Conservation (phyloP, 1,140 invertebrate genomes). For the Drosophila elegans region DNA sequence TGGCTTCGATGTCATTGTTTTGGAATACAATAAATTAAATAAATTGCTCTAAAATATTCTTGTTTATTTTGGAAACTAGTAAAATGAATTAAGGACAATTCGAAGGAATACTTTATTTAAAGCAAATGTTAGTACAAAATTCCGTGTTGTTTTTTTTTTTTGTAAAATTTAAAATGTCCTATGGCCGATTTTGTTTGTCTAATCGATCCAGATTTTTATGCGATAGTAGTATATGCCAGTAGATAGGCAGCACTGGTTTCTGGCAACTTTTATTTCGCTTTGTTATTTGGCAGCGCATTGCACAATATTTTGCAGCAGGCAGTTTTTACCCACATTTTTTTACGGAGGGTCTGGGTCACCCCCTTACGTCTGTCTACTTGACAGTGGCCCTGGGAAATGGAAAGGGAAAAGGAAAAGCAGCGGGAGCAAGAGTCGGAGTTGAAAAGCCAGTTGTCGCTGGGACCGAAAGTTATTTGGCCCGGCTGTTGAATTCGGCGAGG, state of each 20-base stretch:
- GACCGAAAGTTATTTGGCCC: slow-evolving; percentile 59
- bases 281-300: slow-evolving; percentile 75
- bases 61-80: too few relatives aligned
- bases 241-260: slow-evolving; percentile 7
- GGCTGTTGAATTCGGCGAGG: slow-evolving; percentile 11
- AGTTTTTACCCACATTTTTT: slow-evolving; percentile 35
- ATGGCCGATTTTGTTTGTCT: not conserved
- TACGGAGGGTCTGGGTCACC: not conserved
- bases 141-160: too few relatives aligned
- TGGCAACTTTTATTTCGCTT: slow-evolving; percentile 40
- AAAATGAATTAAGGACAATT: too few relatives aligned
- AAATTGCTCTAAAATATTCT: too few relatives aligned
- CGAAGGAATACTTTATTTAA: too few relatives aligned
- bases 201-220: not conserved
- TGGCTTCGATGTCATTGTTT: too few relatives aligned
- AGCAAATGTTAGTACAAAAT: too few relatives aligned
- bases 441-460: slow-evolving; percentile 73
- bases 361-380: slow-evolving; percentile 66
- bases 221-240: too few relatives aligned
- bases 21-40: too few relatives aligned
- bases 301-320: slow-evolving; percentile 66
- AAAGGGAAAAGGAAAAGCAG: slow-evolving; percentile 11
- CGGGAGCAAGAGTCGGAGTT: slow-evolving; percentile 35
- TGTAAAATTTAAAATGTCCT: too few relatives aligned
- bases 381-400: slow-evolving; percentile 26